Evolutionary conservation across 2,797 vertebrate genomes (phyloP), one percentile per base, ranked within the genome.

Genomic region (Chaetodon trifasciatus): DNA sequence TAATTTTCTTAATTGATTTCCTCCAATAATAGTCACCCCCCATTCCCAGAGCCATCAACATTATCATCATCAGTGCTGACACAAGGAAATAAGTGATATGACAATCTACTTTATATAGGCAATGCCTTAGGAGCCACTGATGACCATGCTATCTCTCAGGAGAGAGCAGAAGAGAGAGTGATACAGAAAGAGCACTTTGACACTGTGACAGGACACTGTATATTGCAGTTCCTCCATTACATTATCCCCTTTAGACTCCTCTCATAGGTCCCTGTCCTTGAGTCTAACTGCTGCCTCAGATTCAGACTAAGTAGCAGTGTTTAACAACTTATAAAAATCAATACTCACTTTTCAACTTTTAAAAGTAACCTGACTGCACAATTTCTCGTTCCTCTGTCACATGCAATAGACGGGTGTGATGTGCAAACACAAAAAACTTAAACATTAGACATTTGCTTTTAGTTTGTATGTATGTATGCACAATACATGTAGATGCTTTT

Each of bases 1-100:
- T 96, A 93, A 95, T 96, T 97, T 97, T 95, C 91, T 96, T 95
- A 97, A 97, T 96, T 96, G 96, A 96, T 97, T 95, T 93, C 85
- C 89, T 95, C 95, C 96, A 94, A 92, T 93, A 92, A 93, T 85
- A 87, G 85, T 92, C 84, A 85, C 79, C 88, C 76, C 69, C 79
- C 80, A 85, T 89, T 90, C 83, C 82, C 81, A 77, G 73, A 89
- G 84, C 86, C 90, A 94, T 93, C 90, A 86, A 76, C 90, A 92
- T 93, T 91, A 93, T 91, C 92, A 90, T 91, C 89, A 83, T 77
- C 81, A 72, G 76, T 89, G 88, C 90, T 93, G 93, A 94, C 87
- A 85, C 88, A 87, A 32, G 90, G 89, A 94, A 86, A 90, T 86
- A 92, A 87, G 92, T 95, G 94, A 92, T 94, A 96, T 88, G 92